phyloP scores from a whole-genome alignment of 2,888 invertebrate species.

The Actias luna region DNA sequence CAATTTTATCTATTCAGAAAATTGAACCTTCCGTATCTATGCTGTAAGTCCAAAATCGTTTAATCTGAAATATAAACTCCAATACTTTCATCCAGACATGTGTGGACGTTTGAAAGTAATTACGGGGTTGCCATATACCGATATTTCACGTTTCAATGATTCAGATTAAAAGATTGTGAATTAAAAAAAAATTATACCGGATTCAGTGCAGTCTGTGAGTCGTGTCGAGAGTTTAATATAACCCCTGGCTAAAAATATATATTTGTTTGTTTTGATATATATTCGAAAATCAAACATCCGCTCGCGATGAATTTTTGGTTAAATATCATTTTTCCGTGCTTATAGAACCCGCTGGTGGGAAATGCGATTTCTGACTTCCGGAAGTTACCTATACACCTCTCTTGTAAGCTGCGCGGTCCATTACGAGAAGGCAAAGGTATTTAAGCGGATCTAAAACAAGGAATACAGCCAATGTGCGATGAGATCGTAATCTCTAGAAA shows the following conservation, averaged over 20 bases:
- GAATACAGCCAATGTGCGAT: too few relatives aligned
- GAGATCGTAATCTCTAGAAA: too few relatives aligned
- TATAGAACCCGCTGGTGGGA: too few relatives aligned
- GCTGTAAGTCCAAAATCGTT: slow-evolving; percentile 31
- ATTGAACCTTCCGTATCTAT: slow-evolving; percentile 17
- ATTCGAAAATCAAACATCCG: too few relatives aligned
- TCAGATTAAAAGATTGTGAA: slow-evolving; percentile 35
- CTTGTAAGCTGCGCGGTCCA: too few relatives aligned
- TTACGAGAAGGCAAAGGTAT: too few relatives aligned
- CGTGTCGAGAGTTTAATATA: background rate
- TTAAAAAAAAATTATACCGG: slow-evolving; percentile 28
- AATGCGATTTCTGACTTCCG: too few relatives aligned
- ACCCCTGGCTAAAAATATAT: background rate
- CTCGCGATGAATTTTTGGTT: too few relatives aligned
- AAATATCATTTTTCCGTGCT: too few relatives aligned
- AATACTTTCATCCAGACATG: slow-evolving; percentile 35
- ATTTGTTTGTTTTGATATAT: too few relatives aligned
- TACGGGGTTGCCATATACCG: slow-evolving; percentile 34
- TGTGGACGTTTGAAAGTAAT: slow-evolving; percentile 43
- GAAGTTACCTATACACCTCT: too few relatives aligned
- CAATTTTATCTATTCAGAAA: slow-evolving; percentile 28
- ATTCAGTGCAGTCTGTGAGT: background rate
- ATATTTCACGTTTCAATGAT: slow-evolving; percentile 47
- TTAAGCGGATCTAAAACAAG: too few relatives aligned
- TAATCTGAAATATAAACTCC: slow-evolving; percentile 23